Evolutionary conservation across 1,140 invertebrate genomes (phyloP).

Genomic region (Listronotus oregonensis): DNA sequence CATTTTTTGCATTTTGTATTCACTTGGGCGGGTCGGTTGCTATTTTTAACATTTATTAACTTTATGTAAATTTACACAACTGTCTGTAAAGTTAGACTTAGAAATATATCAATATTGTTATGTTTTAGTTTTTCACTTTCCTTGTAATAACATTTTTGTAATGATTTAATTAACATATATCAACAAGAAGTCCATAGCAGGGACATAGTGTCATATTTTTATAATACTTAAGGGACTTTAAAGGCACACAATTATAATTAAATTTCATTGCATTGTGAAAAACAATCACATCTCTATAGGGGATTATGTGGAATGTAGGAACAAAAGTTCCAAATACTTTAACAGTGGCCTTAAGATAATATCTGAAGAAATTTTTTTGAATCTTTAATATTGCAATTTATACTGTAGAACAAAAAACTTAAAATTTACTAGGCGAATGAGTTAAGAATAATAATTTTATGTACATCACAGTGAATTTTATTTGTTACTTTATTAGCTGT

Average conservation of each 20-base stretch:
- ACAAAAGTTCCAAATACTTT: constrained; percentile 29
- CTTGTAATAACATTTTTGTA: too few species aligned
- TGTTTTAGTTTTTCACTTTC: too few species aligned
- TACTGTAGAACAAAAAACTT: constrained; percentile 26
- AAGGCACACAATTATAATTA: constrained; percentile 7
- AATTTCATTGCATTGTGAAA: constrained; percentile 10
- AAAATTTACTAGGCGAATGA: neutral
- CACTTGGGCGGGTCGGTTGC: neutral
- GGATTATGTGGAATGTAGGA: constrained; percentile 30
- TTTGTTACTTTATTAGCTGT: neutral
- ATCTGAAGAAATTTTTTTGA: constrained; percentile 30
- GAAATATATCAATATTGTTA: too few species aligned
- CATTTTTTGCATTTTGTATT: constrained; percentile 6
- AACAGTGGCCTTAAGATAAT: constrained; percentile 35
- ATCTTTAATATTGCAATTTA: constrained; percentile 34
- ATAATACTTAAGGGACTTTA: neutral
- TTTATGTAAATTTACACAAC: too few species aligned
- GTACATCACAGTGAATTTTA: constrained; percentile 17
- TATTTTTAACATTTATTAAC: neutral
- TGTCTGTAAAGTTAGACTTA: too few species aligned
- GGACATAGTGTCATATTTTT: neutral
- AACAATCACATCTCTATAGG: constrained; percentile 25
- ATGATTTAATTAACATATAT: too few species aligned
- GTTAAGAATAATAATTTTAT: constrained; percentile 11
- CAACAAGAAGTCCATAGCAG: neutral